These are phyloP conservation scores for Poecilia wingei DNA, from an alignment of 2,797 vertebrate genomes.

Conservation along the genomic window DNA sequence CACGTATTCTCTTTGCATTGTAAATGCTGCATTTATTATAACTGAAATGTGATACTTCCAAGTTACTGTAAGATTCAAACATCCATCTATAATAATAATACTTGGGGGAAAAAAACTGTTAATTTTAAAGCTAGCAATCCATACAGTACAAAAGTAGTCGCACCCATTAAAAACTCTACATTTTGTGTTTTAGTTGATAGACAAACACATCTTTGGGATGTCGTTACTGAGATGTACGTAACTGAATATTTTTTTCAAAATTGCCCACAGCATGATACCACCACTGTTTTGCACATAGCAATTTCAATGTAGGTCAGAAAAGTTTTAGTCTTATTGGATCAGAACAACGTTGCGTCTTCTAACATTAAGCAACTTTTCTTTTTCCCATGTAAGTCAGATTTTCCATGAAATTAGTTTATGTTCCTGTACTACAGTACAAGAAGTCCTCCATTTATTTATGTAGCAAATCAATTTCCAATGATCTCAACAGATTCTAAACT, in stretches of 20 bases:
- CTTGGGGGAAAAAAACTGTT: background rate
- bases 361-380: background rate
- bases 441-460: background rate
- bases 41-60: background rate
- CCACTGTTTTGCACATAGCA: background rate
- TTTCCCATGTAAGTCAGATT: background rate
- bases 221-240: background rate
- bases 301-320: background rate
- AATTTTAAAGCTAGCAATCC: background rate
- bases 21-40: slow-evolving; percentile 34
- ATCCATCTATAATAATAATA: background rate
- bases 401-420: background rate
- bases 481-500: background rate
- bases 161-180: background rate
- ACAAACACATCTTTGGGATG: background rate
- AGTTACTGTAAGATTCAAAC: background rate
- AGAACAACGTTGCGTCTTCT: background rate
- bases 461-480: too few relatives aligned
- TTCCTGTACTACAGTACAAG: background rate
- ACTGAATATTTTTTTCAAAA: background rate
- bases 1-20: slow-evolving; percentile 14
- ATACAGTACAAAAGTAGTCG: background rate
- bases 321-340: background rate
- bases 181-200: background rate
- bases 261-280: background rate